Base-by-base conservation (phyloP, 1,140 invertebrate species). In the Bacillus rossius region DNA sequence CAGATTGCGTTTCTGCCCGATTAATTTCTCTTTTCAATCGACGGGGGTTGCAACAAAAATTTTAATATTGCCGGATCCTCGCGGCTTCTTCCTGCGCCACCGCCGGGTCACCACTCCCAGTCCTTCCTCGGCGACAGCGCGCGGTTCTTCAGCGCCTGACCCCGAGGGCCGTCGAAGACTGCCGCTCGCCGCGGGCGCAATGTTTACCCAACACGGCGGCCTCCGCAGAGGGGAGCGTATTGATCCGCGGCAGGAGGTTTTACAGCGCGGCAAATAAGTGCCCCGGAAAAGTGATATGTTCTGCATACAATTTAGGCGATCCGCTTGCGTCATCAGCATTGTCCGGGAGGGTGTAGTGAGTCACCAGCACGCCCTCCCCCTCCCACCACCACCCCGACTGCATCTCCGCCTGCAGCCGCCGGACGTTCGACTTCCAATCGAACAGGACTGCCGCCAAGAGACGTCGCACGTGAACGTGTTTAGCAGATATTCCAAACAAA, bases 241-340 rank as follows among this genome's bases (percentile, higher is more conserved):
- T 29, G 7, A 4, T 51, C 5, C 16, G n/a, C 5, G 5, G 13
- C 42, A 20, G 54, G 38, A 20, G 42, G 57, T 57, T 60, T 57
- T 60, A 45, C 40, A 59, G 54, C 60, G 59, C 54, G 57, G 56
- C 59, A 61, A 61, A 61, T 61, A 60, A 60, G 59, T 60, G 59
- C 55, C 23, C 59, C 49, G 50, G 60, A 56, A 60, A 61, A 61
- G 60, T 61, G 45, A 61, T 59, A 61, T 61, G 60, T 59, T 61
- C 60, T 61, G 60, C 57, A 60, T 60, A 61, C 57, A 57, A 59
- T 61, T 59, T 61, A 58, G 60, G 52, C 59, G 59, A 56, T 60
- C 50, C 57, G 53, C 59, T 55, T 60, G 59, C 59, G 59, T 60
- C 52, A 56, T 56, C 59, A 60, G 52, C 54, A 60, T 60, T 60